Evolutionary conservation across 2,797 vertebrate genomes (phyloP).

Genomic region (Poecilia velifera): DNA sequence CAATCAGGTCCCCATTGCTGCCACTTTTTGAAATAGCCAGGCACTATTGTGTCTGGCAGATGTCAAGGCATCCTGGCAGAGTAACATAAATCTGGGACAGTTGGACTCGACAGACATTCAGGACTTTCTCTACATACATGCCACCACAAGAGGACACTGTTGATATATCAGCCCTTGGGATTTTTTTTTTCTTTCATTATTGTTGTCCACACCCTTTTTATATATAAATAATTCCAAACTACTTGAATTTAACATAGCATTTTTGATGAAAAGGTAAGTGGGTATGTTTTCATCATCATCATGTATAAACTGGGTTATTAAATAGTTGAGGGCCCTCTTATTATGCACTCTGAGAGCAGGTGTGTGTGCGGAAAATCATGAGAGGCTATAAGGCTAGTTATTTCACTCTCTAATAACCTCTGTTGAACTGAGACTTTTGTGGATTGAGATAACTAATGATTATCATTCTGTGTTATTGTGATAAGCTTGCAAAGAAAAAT

Average conservation of each 20-base stretch:
- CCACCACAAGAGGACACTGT: constrained; percentile 82
- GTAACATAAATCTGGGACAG: constrained; percentile 67
- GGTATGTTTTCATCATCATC: constrained; percentile 69
- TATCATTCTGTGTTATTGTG: constrained; percentile 74
- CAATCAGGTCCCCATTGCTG: constrained; percentile 62
- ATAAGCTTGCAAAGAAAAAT: constrained; percentile 73
- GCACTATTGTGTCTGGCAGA: constrained; percentile 74
- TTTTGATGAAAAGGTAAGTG: constrained; percentile 70
- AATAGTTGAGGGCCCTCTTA: constrained; percentile 68
- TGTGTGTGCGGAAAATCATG: constrained; percentile 45
- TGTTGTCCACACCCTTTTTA: constrained; percentile 44
- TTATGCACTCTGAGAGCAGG: constrained; percentile 54
- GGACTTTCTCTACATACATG: constrained; percentile 36
- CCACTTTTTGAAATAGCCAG: constrained; percentile 69
- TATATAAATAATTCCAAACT: constrained; percentile 46
- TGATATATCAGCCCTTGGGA: constrained; percentile 61
- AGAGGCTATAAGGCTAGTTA: constrained; percentile 62
- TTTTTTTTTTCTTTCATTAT: constrained; percentile 42
- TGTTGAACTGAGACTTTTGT: constrained; percentile 74
- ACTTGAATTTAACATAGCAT: constrained; percentile 56
- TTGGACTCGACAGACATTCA: constrained; percentile 58
- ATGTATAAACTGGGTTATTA: constrained; percentile 69
- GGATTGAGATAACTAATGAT: constrained; percentile 77
- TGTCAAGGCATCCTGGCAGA: constrained; percentile 75
- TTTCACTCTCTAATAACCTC: constrained; percentile 75